A percentile compares a stretch with the other conserved stretches of the same genome.
Conservation (phyloP, 2,797 vertebrate genomes). For the Molossus alvarezi region DNA sequence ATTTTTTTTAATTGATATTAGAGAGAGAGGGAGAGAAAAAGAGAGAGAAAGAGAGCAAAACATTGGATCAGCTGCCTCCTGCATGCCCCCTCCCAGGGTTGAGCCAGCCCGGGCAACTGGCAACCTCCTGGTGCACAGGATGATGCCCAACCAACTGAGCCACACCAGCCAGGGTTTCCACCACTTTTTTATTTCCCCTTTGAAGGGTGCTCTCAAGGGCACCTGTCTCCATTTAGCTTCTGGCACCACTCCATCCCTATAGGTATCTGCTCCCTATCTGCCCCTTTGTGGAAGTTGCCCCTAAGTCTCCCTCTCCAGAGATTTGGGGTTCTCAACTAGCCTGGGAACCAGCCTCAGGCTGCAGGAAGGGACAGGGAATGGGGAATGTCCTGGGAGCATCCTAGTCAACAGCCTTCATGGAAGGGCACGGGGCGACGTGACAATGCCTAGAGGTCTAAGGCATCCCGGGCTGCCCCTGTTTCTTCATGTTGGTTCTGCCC, state of each 20-base stretch:
- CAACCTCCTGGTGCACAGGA: neutral
- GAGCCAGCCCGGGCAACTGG: neutral
- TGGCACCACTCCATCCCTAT: neutral
- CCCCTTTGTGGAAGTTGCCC: neutral
- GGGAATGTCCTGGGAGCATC: neutral
- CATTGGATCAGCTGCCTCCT: neutral
- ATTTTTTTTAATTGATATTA: neutral
- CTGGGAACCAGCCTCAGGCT: neutral
- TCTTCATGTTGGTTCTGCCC: neutral
- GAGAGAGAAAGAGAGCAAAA: neutral
- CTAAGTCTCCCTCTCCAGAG: neutral
- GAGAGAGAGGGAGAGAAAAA: accelerated
- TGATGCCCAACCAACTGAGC: neutral
- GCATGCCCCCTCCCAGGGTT: accelerated
- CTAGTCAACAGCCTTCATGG: neutral
- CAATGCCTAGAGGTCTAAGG: neutral
- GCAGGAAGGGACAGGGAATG: neutral
- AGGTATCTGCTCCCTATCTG: neutral
- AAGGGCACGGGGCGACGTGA: neutral
- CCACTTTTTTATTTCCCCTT: neutral
- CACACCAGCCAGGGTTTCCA: neutral
- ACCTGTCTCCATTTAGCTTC: neutral
- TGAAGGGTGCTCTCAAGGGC: neutral
- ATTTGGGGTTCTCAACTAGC: neutral
- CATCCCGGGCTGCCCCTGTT: neutral